These are phyloP conservation scores for Thalassaphorura encarpata DNA, from an alignment of 1,140 invertebrate genomes.

Conservation along the genomic window DNA sequence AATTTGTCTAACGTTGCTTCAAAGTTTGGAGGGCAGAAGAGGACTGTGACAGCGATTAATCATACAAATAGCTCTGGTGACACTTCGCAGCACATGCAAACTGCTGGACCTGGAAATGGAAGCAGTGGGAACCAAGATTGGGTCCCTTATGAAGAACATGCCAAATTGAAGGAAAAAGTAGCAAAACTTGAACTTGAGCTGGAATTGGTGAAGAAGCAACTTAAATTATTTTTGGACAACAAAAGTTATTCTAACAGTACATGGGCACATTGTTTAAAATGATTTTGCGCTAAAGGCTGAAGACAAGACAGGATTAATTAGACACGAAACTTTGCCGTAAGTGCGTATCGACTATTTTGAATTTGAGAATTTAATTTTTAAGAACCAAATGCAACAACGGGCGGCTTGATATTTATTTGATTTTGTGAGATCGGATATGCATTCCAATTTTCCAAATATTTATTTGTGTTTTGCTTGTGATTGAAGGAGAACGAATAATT, in stretches of 20 bases:
- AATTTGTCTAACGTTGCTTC: not conserved
- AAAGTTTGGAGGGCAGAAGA: constrained; percentile 4
- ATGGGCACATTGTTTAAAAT: constrained; percentile 28
- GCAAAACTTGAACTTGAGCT: constrained; percentile 25
- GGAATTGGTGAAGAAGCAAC: constrained; percentile 22
- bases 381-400: no score
- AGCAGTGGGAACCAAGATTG: no score
- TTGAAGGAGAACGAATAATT: no score
- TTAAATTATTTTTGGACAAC: constrained; percentile 22
- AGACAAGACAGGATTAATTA: not conserved
- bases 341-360: no score
- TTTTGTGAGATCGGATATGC: no score
- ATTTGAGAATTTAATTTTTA: no score
- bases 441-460: no score
- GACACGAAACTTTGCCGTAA: no score
- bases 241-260: constrained; percentile 3
- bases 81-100: not conserved
- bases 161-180: constrained; percentile 22
- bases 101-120: not conserved
- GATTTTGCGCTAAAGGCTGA: no score
- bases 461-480: no score
- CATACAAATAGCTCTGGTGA: not conserved
- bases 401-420: no score
- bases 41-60: not conserved
- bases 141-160: constrained; percentile 25